A percentile compares a stretch with the other conserved stretches of the same genome.
Conservation (phyloP, 2,888 invertebrate species). For the Clostera curtula region DNA sequence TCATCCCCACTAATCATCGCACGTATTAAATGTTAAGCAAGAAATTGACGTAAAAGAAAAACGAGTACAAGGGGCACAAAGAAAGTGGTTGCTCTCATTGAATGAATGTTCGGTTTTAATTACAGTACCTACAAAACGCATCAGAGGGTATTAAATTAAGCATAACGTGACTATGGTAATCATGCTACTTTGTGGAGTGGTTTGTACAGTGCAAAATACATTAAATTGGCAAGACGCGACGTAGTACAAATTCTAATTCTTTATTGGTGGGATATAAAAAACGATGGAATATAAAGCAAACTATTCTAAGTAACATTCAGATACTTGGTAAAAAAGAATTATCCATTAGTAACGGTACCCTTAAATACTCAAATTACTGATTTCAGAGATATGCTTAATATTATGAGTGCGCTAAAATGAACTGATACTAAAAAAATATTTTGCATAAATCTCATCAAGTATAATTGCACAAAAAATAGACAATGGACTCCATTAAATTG, state of each 20-base stretch:
- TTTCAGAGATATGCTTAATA: conserved; percentile 4
- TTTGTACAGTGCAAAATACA: neutral
- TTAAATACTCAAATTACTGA: conserved; percentile 3
- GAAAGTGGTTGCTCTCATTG: conserved; percentile 16
- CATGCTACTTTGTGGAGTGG: conserved; percentile 6
- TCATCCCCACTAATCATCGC: conserved; percentile 17
- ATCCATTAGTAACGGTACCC: conserved; percentile 1
- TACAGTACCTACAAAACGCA: conserved; percentile 12
- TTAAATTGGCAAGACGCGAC: neutral
- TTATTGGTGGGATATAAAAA: too few relatives aligned
- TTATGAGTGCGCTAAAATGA: conserved; percentile 11
- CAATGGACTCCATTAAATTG: conserved; percentile 35
- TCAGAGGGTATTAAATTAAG: conserved; percentile 12
- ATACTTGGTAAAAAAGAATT: too few relatives aligned
- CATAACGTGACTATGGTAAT: conserved; percentile 11
- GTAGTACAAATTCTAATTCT: too few relatives aligned
- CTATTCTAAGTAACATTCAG: too few relatives aligned
- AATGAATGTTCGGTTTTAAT: conserved; percentile 15
- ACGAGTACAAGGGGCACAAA: conserved; percentile 8
- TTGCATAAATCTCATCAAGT: conserved; percentile 35
- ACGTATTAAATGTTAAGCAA: conserved; percentile 17
- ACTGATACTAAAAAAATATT: conserved; percentile 21
- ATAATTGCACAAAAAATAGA: conserved; percentile 36
- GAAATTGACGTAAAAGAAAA: conserved; percentile 11
- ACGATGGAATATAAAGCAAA: too few relatives aligned